A percentile compares a stretch with the other conserved stretches of the same genome.
These are phyloP conservation scores for Ceraclea dissimilis DNA, from an alignment of 2,888 invertebrate species.

Conservation along the genomic window DNA sequence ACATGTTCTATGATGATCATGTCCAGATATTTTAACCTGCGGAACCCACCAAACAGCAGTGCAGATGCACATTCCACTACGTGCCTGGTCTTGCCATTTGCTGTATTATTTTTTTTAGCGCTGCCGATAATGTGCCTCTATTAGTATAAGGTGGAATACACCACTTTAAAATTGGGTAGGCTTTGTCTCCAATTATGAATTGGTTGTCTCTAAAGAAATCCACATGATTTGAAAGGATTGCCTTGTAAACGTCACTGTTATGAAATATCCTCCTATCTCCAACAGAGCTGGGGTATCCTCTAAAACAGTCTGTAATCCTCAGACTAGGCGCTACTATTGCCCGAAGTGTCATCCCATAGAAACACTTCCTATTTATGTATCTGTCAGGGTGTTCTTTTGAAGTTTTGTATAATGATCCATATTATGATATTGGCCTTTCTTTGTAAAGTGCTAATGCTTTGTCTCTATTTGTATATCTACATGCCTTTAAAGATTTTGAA, in stretches of 20 bases:
- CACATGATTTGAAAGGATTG: background rate
- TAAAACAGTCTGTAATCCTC: background rate
- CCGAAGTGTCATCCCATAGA: background rate
- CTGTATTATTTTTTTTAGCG: background rate
- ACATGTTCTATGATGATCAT: background rate
- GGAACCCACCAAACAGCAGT: background rate
- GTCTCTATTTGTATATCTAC: too few relatives aligned
- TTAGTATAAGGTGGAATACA: background rate
- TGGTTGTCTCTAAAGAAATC: background rate
- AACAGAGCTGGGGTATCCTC: background rate
- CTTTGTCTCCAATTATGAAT: background rate
- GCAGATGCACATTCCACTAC: background rate
- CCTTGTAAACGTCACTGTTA: background rate
- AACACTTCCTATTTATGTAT: background rate
- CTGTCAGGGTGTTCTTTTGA: background rate
- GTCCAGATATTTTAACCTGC: background rate
- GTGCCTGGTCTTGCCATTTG: background rate
- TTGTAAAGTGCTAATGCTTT: too few relatives aligned
- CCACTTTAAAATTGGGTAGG: background rate
- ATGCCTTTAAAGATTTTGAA: too few relatives aligned
- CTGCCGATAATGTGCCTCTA: background rate
- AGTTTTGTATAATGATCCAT: too few relatives aligned
- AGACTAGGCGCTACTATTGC: background rate
- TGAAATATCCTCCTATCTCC: background rate
- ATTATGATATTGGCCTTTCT: too few relatives aligned